Percentiles rank a stretch among this genome's conserved stretches.
These are phyloP conservation scores for Cheilosia variabilis DNA, from an alignment of 2,888 invertebrate species.

Conservation along the genomic window DNA sequence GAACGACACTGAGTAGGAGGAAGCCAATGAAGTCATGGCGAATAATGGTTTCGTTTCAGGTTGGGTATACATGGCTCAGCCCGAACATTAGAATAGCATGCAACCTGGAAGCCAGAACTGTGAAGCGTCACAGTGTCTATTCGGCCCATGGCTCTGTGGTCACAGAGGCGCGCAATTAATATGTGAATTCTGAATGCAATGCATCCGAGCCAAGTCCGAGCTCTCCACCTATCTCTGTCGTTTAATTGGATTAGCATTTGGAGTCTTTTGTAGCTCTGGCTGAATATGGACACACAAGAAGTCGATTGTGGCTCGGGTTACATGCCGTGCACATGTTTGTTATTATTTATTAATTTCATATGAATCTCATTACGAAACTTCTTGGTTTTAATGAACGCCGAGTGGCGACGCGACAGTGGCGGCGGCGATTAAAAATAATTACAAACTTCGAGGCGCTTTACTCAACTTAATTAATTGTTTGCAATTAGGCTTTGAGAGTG, in stretches of 20 bases:
- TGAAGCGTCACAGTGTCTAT: constrained; percentile 72
- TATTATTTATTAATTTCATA: constrained; percentile 67
- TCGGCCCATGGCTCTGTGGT: constrained; percentile 36
- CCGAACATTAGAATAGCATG: constrained; percentile 63
- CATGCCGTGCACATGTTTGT: constrained; percentile 47
- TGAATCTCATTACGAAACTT: constrained; percentile 67
- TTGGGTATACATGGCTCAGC: constrained; percentile 13
- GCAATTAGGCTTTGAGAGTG: constrained; percentile 54
- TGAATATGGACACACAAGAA: constrained; percentile 65
- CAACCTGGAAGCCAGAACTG: constrained; percentile 57
- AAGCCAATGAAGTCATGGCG: constrained; percentile 75
- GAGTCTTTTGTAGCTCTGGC: constrained; percentile 55
- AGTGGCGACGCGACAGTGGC: constrained; percentile 4
- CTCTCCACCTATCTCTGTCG: constrained; percentile 9
- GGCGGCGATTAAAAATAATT: constrained; percentile 72
- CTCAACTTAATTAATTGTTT: constrained; percentile 71
- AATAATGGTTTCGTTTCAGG: constrained; percentile 59
- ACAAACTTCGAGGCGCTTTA: constrained; percentile 57
- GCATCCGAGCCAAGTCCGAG: constrained; percentile 11
- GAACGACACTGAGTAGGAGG: constrained; percentile 62
- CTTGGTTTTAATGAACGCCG: constrained; percentile 57
- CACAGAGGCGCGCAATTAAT: constrained; percentile 64
- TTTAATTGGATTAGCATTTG: constrained; percentile 73
- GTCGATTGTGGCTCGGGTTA: constrained; percentile 61
- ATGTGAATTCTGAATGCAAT: constrained; percentile 55